Evolutionary conservation across 2,888 invertebrate species (phyloP).

Genomic region (Helicoverpa assulta): DNA sequence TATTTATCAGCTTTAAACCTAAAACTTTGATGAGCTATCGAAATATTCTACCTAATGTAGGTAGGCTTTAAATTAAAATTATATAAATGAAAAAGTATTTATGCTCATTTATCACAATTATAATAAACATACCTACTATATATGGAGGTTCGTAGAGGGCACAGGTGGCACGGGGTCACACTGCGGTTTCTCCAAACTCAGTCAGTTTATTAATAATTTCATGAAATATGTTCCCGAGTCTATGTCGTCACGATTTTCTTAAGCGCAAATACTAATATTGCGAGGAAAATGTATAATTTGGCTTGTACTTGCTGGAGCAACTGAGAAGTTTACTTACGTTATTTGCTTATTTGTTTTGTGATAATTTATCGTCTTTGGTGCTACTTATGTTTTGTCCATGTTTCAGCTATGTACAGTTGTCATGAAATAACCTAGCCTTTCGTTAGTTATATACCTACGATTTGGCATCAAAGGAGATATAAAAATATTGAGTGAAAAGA

Average conservation of each 20-base stretch:
- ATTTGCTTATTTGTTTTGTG: background rate
- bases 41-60: too few relatives aligned
- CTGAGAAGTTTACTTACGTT: background rate
- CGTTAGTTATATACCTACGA: too few relatives aligned
- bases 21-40: too few relatives aligned
- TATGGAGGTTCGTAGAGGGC: slow-evolving; percentile 24
- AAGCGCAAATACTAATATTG: slow-evolving; percentile 11
- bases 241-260: slow-evolving; percentile 16
- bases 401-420: too few relatives aligned
- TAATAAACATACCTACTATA: slow-evolving; percentile 19
- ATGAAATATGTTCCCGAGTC: slow-evolving; percentile 53
- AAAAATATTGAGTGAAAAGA: too few relatives aligned
- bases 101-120: background rate
- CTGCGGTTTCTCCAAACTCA: slow-evolving; percentile 48
- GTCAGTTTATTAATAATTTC: slow-evolving; percentile 65
- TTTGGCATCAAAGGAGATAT: too few relatives aligned
- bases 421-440: too few relatives aligned
- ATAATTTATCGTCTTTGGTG: background rate
- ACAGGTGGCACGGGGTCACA: slow-evolving; percentile 57
- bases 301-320: too few relatives aligned
- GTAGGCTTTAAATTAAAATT: too few relatives aligned
- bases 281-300: slow-evolving; percentile 4
- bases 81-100: too few relatives aligned
- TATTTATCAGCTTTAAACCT: too few relatives aligned
- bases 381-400: too few relatives aligned